These are phyloP conservation scores for Geotrypetes seraphini DNA, from an alignment of 2,797 vertebrate genomes.

Conservation along the genomic window DNA sequence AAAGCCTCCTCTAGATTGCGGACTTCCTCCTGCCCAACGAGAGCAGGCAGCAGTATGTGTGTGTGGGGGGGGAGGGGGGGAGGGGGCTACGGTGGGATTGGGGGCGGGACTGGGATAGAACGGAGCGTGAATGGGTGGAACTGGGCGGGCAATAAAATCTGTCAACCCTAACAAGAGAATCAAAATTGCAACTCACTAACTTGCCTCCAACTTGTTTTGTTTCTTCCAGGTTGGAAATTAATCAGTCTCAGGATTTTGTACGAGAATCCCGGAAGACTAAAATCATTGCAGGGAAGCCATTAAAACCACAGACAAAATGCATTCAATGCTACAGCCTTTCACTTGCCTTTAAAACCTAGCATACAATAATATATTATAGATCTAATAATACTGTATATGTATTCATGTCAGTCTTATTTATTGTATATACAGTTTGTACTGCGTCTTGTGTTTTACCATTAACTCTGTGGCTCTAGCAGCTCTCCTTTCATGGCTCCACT, in stretches of 20 bases:
- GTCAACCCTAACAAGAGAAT: neutral
- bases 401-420: constrained; percentile 10
- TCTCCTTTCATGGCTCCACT: no score
- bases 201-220: neutral
- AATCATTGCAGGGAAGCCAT: constrained; percentile 19
- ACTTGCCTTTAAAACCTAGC: constrained; percentile 3
- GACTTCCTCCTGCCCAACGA: no score
- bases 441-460: neutral
- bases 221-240: constrained; percentile 27
- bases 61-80: no score
- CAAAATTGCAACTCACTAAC: neutral
- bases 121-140: no score
- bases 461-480: neutral
- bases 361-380: no score
- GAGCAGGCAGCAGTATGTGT: no score
- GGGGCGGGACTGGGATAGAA: no score
- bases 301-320: constrained; percentile 9
- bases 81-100: no score
- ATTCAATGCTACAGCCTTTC: constrained; percentile 23
- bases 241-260: constrained; percentile 3
- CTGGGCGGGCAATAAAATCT: no score
- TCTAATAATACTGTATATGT: neutral
- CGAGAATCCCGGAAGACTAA: constrained; percentile 20
- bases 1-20: no score
- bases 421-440: constrained; percentile 8